A percentile compares a stretch with the other conserved stretches of the same genome.
phyloP scores from a whole-genome alignment of 2,797 vertebrate species.

The Anguilla obscura region DNA sequence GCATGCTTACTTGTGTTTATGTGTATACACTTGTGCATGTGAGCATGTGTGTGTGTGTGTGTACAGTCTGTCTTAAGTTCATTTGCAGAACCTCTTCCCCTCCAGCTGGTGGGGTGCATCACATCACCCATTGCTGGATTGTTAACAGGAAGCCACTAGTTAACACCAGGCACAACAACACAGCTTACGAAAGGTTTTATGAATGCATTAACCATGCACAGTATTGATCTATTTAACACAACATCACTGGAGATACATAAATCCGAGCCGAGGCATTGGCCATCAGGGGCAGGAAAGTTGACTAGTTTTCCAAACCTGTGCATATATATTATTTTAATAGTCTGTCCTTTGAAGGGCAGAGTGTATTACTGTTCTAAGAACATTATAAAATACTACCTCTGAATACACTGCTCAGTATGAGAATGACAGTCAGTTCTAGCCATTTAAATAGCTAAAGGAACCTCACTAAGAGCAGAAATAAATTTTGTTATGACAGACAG shows the following conservation, averaged over 20 bases:
- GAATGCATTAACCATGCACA: background rate
- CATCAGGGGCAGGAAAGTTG: background rate
- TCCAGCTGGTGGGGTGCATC: background rate
- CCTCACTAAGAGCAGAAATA: background rate
- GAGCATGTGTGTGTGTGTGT: conserved; percentile 49
- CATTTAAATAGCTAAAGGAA: background rate
- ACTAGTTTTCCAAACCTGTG: background rate
- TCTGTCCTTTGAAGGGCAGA: background rate
- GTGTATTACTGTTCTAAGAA: background rate
- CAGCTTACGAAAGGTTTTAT: background rate
- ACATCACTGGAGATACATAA: conserved; percentile 6
- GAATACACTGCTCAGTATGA: background rate
- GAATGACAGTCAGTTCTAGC: background rate
- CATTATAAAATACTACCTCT: background rate
- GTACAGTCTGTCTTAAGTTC: conserved; percentile 29
- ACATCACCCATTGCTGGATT: background rate
- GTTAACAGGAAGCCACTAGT: background rate
- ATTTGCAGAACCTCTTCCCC: background rate
- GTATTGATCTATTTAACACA: background rate
- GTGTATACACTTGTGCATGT: background rate
- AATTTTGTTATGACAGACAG: background rate
- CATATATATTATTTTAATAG: background rate
- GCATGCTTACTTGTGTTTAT: no score
- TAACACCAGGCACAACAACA: background rate
- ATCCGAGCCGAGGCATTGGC: background rate